A percentile compares a stretch with the other conserved stretches of the same genome.
Conservation (phyloP, 2,888 invertebrate species). For the Lasioglossum morio region DNA sequence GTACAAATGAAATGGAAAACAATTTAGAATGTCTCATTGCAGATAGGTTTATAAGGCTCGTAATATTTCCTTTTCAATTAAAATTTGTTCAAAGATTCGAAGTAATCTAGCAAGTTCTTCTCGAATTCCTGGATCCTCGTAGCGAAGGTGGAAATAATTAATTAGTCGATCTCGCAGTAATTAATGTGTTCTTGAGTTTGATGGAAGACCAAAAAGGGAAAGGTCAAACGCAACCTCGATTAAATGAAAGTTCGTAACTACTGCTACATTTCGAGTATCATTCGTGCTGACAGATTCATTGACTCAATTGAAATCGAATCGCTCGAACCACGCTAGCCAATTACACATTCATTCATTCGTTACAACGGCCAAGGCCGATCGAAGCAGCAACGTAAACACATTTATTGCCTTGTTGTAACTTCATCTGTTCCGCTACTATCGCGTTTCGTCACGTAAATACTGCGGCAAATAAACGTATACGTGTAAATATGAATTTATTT, state of each 20-base stretch:
- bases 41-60: too few relatives aligned
- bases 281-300: conserved; percentile 42
- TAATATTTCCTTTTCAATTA: neutral
- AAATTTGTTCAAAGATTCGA: neutral
- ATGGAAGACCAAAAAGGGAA: conserved; percentile 3
- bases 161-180: neutral
- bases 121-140: neutral
- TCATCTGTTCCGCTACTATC: conserved; percentile 25
- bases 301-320: conserved; percentile 46
- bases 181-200: neutral
- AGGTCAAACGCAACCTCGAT: neutral
- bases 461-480: neutral
- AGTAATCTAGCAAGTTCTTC: neutral
- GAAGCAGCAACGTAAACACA: conserved; percentile 14
- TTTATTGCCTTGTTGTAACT: conserved; percentile 6
- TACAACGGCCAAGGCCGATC: conserved; percentile 26
- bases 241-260: neutral
- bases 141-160: conserved; percentile 3
- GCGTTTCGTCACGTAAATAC: neutral
- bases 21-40: neutral
- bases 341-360: conserved; percentile 45
- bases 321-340: conserved; percentile 30
- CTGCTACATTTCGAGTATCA: conserved; percentile 23
- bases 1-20: neutral
- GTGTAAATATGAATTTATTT: neutral